phyloP scores from a whole-genome alignment of 2,797 vertebrate species.

The Thamnophis elegans region DNA sequence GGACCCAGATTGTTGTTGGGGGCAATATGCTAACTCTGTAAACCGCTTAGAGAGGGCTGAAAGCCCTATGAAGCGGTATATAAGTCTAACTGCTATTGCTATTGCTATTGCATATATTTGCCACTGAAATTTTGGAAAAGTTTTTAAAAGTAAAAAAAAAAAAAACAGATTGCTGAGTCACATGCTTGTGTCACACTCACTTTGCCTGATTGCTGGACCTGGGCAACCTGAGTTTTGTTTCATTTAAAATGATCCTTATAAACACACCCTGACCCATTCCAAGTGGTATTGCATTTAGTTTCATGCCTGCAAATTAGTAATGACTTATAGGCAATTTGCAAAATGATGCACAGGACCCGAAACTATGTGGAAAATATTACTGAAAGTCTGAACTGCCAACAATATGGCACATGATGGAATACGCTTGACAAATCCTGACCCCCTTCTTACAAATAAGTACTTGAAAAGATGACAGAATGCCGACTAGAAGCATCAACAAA shows the following conservation, averaged over 20 bases:
- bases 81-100: too few relatives aligned
- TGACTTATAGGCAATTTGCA: slow-evolving; percentile 24
- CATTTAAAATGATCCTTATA: neutral
- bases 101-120: neutral
- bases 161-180: neutral
- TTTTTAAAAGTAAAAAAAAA: neutral
- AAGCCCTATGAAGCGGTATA: too few relatives aligned
- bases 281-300: neutral
- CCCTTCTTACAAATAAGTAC: slow-evolving; percentile 25
- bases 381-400: slow-evolving; percentile 35
- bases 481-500: slow-evolving; percentile 24
- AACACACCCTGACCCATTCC: neutral
- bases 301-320: neutral
- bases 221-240: neutral
- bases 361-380: slow-evolving; percentile 25
- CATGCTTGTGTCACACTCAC: neutral
- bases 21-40: too few relatives aligned
- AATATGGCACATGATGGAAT: neutral
- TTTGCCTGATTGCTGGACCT: neutral
- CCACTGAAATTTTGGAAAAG: neutral
- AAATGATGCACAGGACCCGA: slow-evolving; percentile 12
- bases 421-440: slow-evolving; percentile 25
- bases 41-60: too few relatives aligned
- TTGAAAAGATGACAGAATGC: slow-evolving; percentile 34
- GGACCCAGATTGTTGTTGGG: too few relatives aligned